A percentile compares a stretch with the other conserved stretches of the same genome.
Evolutionary conservation across 1,140 invertebrate genomes (phyloP).

Genomic region (Belonocnema kinseyi): DNA sequence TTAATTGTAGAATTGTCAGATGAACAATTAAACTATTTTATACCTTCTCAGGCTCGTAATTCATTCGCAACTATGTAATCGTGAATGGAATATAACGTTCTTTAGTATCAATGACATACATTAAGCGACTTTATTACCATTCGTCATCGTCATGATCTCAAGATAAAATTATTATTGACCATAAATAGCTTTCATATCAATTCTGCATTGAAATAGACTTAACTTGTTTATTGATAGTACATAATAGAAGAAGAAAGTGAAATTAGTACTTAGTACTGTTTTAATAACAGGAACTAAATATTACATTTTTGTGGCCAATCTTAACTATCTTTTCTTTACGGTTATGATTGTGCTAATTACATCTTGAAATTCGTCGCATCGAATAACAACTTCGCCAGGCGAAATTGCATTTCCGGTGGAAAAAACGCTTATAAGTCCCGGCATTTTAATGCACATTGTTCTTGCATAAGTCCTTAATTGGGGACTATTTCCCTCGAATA

Average conservation of each 20-base stretch:
- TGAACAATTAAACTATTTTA: constrained; percentile 22
- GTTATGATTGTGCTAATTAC: background rate
- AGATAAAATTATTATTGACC: constrained; percentile 11
- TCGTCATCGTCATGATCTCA: constrained; percentile 22
- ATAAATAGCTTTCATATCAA: constrained; percentile 20
- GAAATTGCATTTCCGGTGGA: constrained; percentile 4
- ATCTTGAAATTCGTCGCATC: constrained; percentile 1
- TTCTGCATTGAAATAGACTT: background rate
- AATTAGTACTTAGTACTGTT: too few species aligned
- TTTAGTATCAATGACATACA: constrained; percentile 18
- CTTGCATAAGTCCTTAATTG: constrained; percentile 21
- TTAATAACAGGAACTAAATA: too few species aligned
- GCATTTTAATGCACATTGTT: constrained; percentile 23
- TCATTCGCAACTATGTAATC: constrained; percentile 23
- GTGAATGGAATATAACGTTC: constrained; percentile 4
- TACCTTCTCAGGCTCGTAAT: constrained; percentile 12
- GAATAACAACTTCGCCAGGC: constrained; percentile 8
- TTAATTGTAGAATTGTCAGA: constrained; percentile 19
- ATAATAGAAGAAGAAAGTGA: too few species aligned
- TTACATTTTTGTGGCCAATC: too few species aligned
- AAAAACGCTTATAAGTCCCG: constrained; percentile 12
- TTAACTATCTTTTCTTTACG: constrained; percentile 13
- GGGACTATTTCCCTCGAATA: constrained; percentile 13
- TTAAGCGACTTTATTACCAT: constrained; percentile 13
- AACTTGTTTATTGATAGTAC: background rate